Evolutionary conservation across 2,797 vertebrate species (phyloP), one percentile per base, ranked within the genome.

Genomic region (Tolypeutes matacus): DNA sequence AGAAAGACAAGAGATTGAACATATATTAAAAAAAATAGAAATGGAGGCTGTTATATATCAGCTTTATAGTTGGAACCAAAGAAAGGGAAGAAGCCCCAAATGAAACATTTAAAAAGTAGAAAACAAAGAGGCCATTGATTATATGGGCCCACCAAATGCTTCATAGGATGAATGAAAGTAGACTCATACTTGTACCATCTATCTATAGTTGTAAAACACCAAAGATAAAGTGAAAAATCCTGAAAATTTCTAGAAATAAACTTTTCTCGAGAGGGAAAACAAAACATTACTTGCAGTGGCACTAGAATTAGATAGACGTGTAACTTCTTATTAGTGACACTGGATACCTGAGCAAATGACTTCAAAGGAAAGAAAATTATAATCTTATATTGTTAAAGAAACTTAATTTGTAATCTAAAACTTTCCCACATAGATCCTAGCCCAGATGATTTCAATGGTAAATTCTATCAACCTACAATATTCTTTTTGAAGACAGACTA

Each of bases 401-500:
- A 36, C 11, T 49, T 10, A 86, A 90, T 56, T 75, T 85, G 89
- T 85, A 67, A 73, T 78, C 83, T 64, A 91, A 13, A 84, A 58
- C 56, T 78, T 91, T 91, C n/a, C 42, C 56, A 42, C 29, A 80
- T 49, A 81, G n/a, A 75, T 83, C 56, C 64, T 78, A 76, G 9
- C 77, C 67, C 34, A 39, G 65, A 65, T 86, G 46, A 86, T 49
- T 20, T 75, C 23, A 60, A 29, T 46, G 12, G 12, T 91, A 20
- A 60, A 36, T 90, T 86, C 34, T 69, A 27, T 86, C 21, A 53
- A 73, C 15, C n/a, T 80, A 39, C 67, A 75, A 49, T 82, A 83
- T 15, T 85, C 53, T 65, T 90, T 75, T 86, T 93, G 75, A 81
- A 85, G 82, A 69, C 34, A 76, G 27, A 77, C 39, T 15, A 72